phyloP scores from a whole-genome alignment of 2,888 invertebrate genomes.

The Cyclophora punctaria region DNA sequence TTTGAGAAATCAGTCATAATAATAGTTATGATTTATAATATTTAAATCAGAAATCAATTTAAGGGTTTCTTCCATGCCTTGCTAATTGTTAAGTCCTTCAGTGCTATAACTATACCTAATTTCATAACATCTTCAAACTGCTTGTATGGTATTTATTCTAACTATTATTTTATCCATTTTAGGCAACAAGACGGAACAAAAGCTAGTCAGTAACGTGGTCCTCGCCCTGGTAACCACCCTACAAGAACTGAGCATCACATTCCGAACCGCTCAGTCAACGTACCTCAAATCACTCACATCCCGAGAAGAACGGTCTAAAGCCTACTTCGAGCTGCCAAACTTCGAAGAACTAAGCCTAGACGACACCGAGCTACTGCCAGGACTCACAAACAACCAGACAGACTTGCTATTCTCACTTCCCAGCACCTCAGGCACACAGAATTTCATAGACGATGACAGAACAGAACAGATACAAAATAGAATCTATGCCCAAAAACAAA shows the following conservation, averaged over 20 bases:
- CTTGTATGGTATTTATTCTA: too few species aligned
- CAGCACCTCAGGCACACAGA: conserved; percentile 54
- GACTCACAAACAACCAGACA: conserved; percentile 58
- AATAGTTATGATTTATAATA: too few species aligned
- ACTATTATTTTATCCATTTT: conserved; percentile 38
- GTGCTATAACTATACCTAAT: too few species aligned
- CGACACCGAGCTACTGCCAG: conserved; percentile 54
- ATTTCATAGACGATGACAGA: conserved; percentile 62
- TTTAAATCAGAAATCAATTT: too few species aligned
- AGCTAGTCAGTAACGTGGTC: conserved; percentile 88
- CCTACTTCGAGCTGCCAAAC: conserved; percentile 85
- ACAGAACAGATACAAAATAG: conserved; percentile 75
- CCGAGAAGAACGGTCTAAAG: conserved; percentile 91
- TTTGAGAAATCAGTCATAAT: too few species aligned
- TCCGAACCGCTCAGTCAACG: conserved; percentile 88
- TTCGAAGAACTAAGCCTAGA: conserved; percentile 76
- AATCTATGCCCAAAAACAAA: conserved; percentile 80
- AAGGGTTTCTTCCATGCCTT: too few species aligned
- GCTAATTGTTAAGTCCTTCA: too few species aligned
- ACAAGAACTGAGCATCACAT: conserved; percentile 89
- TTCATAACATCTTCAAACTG: too few species aligned
- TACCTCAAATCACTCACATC: conserved; percentile 92
- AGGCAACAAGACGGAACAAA: conserved; percentile 82
- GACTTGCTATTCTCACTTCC: conserved; percentile 59
- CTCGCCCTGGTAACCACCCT: conserved; percentile 88